phyloP scores from a whole-genome alignment of 2,888 invertebrate genomes.

The Netelia fuscicornis region DNA sequence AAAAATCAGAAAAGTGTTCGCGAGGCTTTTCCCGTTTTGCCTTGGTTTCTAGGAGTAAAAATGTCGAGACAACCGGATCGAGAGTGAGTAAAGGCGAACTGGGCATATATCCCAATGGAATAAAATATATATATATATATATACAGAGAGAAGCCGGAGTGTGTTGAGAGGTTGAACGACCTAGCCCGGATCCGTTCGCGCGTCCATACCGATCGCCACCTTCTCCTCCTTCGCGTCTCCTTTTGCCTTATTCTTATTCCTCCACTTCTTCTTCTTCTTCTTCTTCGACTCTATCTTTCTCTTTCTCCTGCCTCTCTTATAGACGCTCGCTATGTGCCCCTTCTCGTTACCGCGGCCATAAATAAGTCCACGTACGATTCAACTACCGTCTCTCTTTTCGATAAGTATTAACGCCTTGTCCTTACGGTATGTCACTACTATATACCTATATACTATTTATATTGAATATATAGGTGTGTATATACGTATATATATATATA shows the following conservation, averaged over 20 bases:
- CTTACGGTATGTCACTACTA: slow-evolving; percentile 47
- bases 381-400: slow-evolving; percentile 75
- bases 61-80: slow-evolving; percentile 16
- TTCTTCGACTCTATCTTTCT: slow-evolving; percentile 27
- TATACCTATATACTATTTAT: slow-evolving; percentile 20
- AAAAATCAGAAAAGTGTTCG: too few species aligned
- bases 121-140: slow-evolving; percentile 76
- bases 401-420: slow-evolving; percentile 79
- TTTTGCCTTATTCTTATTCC: slow-evolving; percentile 53
- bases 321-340: slow-evolving; percentile 63
- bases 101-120: slow-evolving; percentile 66
- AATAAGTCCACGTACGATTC: slow-evolving; percentile 76
- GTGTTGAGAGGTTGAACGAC: slow-evolving; percentile 80
- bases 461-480: background rate
- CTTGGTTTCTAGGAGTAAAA: background rate
- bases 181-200: slow-evolving; percentile 80
- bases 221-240: slow-evolving; percentile 43
- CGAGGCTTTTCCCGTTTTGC: too few species aligned
- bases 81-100: slow-evolving; percentile 66
- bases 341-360: slow-evolving; percentile 75
- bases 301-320: slow-evolving; percentile 54
- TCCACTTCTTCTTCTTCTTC: slow-evolving; percentile 66
- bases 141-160: slow-evolving; percentile 72
- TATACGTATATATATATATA: background rate
- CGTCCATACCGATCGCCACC: slow-evolving; percentile 80